A percentile compares a stretch with the other conserved stretches of the same genome.
Conservation (phyloP, 2,797 vertebrate genomes). For the Apodemus agrarius region DNA sequence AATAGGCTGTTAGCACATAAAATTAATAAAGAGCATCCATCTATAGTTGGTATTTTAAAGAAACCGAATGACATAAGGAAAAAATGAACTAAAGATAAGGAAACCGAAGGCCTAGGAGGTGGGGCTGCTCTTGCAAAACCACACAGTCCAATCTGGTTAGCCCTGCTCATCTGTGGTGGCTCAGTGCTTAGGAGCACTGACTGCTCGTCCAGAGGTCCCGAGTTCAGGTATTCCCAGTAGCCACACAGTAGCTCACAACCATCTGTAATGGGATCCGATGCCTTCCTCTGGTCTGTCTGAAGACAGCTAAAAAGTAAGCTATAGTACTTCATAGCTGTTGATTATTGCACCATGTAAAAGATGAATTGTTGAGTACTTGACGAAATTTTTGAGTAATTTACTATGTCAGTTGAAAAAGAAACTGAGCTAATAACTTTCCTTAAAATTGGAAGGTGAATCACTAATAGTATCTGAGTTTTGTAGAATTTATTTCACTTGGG, state of each 20-base stretch:
- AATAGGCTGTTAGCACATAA: constrained; percentile 3
- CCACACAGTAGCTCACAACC: background rate
- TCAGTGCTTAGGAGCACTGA: background rate
- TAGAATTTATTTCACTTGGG: background rate
- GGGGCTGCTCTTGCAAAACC: background rate
- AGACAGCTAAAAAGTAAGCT: background rate
- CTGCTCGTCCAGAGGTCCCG: background rate
- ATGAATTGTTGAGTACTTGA: background rate
- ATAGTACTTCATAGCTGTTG: background rate
- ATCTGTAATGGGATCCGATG: background rate
- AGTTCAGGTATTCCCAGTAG: background rate
- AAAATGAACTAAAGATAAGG: background rate
- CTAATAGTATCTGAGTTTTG: constrained; percentile 22
- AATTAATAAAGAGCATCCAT: constrained; percentile 24
- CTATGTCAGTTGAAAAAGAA: constrained; percentile 54
- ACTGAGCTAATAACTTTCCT: constrained; percentile 28
- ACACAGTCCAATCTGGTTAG: background rate
- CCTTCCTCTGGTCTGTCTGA: background rate
- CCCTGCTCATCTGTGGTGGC: constrained; percentile 20
- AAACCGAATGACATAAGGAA: constrained; percentile 34
- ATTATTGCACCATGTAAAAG: background rate
- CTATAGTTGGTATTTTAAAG: constrained; percentile 14
- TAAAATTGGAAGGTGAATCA: background rate
- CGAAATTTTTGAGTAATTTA: constrained; percentile 30
- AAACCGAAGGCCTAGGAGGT: background rate